Base-by-base conservation (phyloP, 2,113 vertebrate species). In the Cyprinodon brontotheroides region DNA sequence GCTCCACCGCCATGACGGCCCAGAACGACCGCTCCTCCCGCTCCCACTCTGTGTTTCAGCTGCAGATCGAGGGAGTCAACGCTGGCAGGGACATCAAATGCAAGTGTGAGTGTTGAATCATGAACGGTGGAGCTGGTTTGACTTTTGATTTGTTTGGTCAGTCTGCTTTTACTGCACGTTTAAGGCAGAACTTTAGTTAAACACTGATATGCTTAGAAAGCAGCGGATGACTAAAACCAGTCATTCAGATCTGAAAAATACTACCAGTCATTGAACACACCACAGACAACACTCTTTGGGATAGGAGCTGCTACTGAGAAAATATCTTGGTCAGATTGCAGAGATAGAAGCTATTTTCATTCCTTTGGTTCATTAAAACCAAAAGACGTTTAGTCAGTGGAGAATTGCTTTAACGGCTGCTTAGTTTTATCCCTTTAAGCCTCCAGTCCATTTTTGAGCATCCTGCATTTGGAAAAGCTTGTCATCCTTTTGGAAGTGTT, bases 21-120 rank as follows among this genome's bases (percentile, higher is more conserved):
- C 93, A 96, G 84, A 99, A 98, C 0, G 96, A 98, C 78, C 96
- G 94, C 86, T 99, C 97, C 47, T 99, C 97, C 9, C 96, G 97
- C 62, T 99, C 97, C 1, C 97, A 98, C 0, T 94, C 93, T 0
- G 92, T 95, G n/a, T 95, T 95, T 80, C 96, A 96, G 71, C 94
- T 99, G 75, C 95, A 98, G 61, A 98, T 99, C 0, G 81, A 93
- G 70, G 94, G 94, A n/a, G 87, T 85, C 11, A 94, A 99, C 74
- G 86, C 85, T 0, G 95, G 95, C 59, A 90, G 92, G 0, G 96
- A 96, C 1, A 59, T 89, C 65, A 94, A 90, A 71, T 80, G 92
- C 94, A 29, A 97, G 92, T 94, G 95, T 95, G 91, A 96, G 93
- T 87, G 40, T 4, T 29, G 38, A 14, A 41, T 0, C 3, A 0